Evolutionary conservation across 53 echinoderm and acorn worm genomes (phyloP).

Genomic region (Arbacia lixula): DNA sequence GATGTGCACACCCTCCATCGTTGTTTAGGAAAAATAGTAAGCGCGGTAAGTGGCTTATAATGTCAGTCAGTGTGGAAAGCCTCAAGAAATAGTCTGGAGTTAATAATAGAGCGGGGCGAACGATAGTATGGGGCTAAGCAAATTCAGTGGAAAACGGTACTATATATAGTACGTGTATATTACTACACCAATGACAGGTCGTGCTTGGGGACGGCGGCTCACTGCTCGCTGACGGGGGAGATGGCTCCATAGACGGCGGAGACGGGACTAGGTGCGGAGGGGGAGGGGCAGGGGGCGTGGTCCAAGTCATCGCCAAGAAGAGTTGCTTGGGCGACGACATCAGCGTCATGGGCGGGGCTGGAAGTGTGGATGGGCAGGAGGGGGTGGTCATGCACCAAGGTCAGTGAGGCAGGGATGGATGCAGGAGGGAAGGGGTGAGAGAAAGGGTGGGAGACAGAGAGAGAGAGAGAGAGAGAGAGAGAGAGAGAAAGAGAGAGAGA

Average conservation of each 20-base stretch:
- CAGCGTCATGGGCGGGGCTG: neutral
- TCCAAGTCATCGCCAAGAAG: slow-evolving; percentile 16
- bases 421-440: too few relatives aligned
- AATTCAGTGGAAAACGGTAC: too few relatives aligned
- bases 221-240: slow-evolving; percentile 12
- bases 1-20: too few relatives aligned
- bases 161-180: too few relatives aligned
- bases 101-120: too few relatives aligned
- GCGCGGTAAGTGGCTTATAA: too few relatives aligned
- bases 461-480: neutral
- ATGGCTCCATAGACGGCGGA: neutral
- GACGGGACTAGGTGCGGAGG: neutral
- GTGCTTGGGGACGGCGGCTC: neutral
- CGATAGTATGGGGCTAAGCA: too few relatives aligned
- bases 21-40: too few relatives aligned
- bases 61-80: too few relatives aligned
- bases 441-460: neutral
- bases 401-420: neutral
- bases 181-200: too few relatives aligned
- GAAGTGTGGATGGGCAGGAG: neutral
- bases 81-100: too few relatives aligned
- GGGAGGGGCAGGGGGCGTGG: slow-evolving; percentile 45
- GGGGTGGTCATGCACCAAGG: neutral
- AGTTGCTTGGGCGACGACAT: neutral
- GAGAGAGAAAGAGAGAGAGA: too few relatives aligned